Conservation (phyloP, 2,113 vertebrate genomes). For the Labrus mixtus region DNA sequence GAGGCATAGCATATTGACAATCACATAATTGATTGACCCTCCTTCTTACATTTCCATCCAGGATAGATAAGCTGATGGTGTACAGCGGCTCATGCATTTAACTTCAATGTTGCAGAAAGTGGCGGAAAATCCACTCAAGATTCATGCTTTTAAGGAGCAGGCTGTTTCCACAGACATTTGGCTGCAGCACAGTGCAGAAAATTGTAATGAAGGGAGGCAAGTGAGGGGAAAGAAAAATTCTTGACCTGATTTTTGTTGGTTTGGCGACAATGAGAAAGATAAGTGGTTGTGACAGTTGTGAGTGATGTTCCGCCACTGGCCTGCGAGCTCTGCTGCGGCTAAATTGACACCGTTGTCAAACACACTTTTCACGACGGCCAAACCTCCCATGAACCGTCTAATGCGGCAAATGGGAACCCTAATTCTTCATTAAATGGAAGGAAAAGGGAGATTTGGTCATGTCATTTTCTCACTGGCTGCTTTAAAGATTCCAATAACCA, state of each 20-base stretch:
- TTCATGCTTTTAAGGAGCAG: conserved; percentile 48
- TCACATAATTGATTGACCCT: conserved; percentile 29
- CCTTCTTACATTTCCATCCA: conserved; percentile 13
- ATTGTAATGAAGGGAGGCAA: conserved; percentile 69
- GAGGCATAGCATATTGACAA: conserved; percentile 31
- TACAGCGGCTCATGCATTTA: conserved; percentile 47
- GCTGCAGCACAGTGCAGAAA: conserved; percentile 75
- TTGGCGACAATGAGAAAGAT: conserved; percentile 91
- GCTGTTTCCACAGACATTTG: conserved; percentile 72
- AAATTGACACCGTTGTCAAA: conserved; percentile 93
- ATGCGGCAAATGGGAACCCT: conserved; percentile 95
- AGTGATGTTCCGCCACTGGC: conserved; percentile 91
- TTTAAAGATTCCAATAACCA: conserved; percentile 97
- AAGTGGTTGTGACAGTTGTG: conserved; percentile 95
- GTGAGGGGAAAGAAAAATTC: conserved; percentile 53
- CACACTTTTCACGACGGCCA: conserved; percentile 83
- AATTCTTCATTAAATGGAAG: conserved; percentile 96
- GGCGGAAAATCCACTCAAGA: conserved; percentile 46
- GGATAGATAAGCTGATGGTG: conserved; percentile 6
- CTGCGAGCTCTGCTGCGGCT: conserved; percentile 84
- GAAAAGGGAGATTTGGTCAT: conserved; percentile 91
- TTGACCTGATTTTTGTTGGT: conserved; percentile 88
- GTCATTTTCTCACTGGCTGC: conserved; percentile 95
- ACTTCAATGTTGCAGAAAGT: conserved; percentile 31
- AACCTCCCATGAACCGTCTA: conserved; percentile 93